Evolutionary conservation across 2,797 vertebrate genomes (phyloP).

Genomic region (Furcifer pardalis): DNA sequence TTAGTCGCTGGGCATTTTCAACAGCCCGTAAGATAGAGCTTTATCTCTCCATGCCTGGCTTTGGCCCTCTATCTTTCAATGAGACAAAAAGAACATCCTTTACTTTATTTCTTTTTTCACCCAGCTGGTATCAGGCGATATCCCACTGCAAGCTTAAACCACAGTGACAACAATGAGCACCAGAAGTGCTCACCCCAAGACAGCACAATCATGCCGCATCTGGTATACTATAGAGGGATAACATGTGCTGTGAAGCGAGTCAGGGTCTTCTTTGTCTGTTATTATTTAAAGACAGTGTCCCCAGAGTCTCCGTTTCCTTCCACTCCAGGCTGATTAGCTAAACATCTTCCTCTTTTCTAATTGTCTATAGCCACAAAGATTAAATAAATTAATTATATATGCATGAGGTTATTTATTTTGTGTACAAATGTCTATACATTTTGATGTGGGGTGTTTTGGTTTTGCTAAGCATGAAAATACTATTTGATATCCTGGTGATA

Average conservation of each 20-base stretch:
- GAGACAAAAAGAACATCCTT: background rate
- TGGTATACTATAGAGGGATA: conserved; percentile 8
- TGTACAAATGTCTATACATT: background rate
- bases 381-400: background rate
- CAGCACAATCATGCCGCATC: background rate
- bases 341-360: background rate
- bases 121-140: background rate
- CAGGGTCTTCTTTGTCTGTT: conserved; percentile 26
- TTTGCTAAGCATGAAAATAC: background rate
- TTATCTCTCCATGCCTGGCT: conserved; percentile 12
- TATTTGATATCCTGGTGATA: background rate
- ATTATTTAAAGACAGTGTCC: background rate
- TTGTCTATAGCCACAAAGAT: background rate
- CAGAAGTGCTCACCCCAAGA: conserved; percentile 17
- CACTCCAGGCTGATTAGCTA: background rate
- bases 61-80: background rate
- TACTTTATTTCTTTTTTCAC: background rate
- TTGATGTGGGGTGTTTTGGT: background rate
- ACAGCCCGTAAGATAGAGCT: conserved; percentile 1
- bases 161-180: conserved; percentile 1
- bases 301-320: background rate
- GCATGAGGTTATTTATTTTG: background rate
- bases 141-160: conserved; percentile 11
- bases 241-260: conserved; percentile 11
- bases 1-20: conserved; percentile 19